A percentile compares a stretch with the other conserved stretches of the same genome.
Conservation (phyloP, 2,888 invertebrate species). For the Thereva unica region DNA sequence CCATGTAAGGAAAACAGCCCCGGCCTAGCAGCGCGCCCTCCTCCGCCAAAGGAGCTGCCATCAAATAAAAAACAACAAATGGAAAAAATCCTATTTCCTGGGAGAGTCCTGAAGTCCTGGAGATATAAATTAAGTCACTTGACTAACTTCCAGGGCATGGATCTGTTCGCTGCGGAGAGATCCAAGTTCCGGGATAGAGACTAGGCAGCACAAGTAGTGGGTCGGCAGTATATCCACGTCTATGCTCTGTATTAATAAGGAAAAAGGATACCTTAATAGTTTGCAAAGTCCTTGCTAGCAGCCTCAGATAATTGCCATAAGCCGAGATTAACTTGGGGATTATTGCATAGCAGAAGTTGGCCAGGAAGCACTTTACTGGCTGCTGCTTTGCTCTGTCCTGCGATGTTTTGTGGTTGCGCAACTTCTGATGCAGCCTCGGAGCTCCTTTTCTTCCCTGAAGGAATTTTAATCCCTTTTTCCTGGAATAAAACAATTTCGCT, state of each 20-base stretch:
- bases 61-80: slow-evolving; percentile 13
- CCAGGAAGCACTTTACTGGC: background rate
- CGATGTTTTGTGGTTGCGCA: too few relatives aligned
- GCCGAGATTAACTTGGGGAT: slow-evolving; percentile 16
- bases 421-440: too few relatives aligned
- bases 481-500: too few relatives aligned
- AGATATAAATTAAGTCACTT: slow-evolving; percentile 36
- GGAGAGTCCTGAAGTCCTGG: slow-evolving; percentile 27
- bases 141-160: slow-evolving; percentile 4
- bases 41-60: background rate
- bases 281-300: slow-evolving; percentile 2
- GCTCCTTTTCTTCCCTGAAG: too few relatives aligned
- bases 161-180: slow-evolving; percentile 6
- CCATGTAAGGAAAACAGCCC: background rate
- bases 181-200: slow-evolving; percentile 9
- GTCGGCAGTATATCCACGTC: background rate
- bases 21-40: background rate
- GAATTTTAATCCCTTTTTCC: too few relatives aligned
- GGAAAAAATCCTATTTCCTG: slow-evolving; percentile 29
- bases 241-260: slow-evolving; percentile 14
- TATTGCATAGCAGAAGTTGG: slow-evolving; percentile 5
- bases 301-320: slow-evolving; percentile 15
- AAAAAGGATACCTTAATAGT: slow-evolving; percentile 8
- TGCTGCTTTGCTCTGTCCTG: too few relatives aligned
- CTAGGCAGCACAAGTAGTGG: background rate